Base-by-base conservation (phyloP, 2,113 vertebrate species). In the Lichenostomus cassidix region DNA sequence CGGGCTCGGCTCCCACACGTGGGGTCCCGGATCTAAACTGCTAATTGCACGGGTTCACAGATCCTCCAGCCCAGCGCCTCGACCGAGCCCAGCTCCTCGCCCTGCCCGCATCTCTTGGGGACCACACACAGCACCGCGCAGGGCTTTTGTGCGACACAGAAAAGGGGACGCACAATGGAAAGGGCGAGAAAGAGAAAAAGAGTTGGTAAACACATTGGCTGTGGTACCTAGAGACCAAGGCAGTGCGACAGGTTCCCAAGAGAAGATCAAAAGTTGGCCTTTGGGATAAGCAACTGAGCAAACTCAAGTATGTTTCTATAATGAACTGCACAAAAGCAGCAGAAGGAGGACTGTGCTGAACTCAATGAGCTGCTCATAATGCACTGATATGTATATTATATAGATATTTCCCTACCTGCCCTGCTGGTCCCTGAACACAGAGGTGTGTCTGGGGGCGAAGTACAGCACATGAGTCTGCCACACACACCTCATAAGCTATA, bases 101-200 rank as follows among this genome's bases (percentile, higher is more conserved):
- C 68, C 67, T 84, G 97, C 95, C 96, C 94, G 92, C 96, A 92
- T 94, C 97, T 95, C 97, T 47, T 10, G 91, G 96, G 95, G 98
- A 98, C 98, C 98, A 98, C 98, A 98, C 98, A 96, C 97, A 96
- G 95, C 95, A 94, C 42, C 35, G 86, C 77, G 5, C 93, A 81
- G 93, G 62, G 95, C 97, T 95, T 98, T 97, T 97, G 96, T 96
- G 91, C 13, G n/a, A 16, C 60, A 63, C 58, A 94, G 77, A 91
- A 97, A 97, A 97, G 92, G 78, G 59, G 84, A 87, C 10, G 1
- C 84, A 96, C 28, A 97, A 97, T 94, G 69, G 94, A 87, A 33
- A 94, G 94, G 94, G 95, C 91, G 91, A 97, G 95, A 94, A 94
- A 60, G 94, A 95, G 96, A 96, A 97, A 91, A 85, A 94, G 96